Conservation (phyloP, 1,140 invertebrate species). For the Temnothorax longispinosus region DNA sequence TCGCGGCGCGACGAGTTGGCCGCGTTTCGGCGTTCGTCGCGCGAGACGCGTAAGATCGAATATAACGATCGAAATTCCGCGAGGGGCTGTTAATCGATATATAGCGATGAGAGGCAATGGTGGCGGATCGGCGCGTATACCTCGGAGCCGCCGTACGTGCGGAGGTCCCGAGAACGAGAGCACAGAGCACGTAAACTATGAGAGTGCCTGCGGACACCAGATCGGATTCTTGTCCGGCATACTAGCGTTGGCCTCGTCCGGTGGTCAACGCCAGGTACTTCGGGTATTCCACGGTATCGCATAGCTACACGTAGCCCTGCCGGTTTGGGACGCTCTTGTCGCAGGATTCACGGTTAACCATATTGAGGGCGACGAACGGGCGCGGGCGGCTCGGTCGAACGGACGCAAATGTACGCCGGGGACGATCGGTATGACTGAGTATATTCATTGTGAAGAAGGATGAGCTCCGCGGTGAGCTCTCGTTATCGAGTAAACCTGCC, state of each 20-base stretch:
- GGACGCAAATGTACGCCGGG: neutral
- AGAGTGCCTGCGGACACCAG: constrained; percentile 68
- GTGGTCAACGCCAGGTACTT: constrained; percentile 65
- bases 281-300: constrained; percentile 70
- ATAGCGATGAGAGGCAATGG: constrained; percentile 23
- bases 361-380: constrained; percentile 59
- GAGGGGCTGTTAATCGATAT: constrained; percentile 39
- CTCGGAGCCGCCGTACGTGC: constrained; percentile 27
- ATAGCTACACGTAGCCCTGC: constrained; percentile 68
- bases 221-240: constrained; percentile 71
- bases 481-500: neutral
- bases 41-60: constrained; percentile 5
- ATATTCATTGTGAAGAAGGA: neutral
- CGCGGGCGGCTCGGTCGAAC: neutral
- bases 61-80: constrained; percentile 43
- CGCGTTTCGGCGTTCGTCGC: neutral
- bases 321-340: constrained; percentile 67
- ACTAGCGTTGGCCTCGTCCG: constrained; percentile 41
- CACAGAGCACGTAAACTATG: constrained; percentile 72
- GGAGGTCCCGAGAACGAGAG: constrained; percentile 59
- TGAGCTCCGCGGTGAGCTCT: neutral
- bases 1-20: too few relatives aligned
- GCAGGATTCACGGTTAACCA: constrained; percentile 68
- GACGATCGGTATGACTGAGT: constrained; percentile 6
- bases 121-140: constrained; percentile 9